A percentile compares a stretch with the other conserved stretches of the same genome.
Conservation (phyloP, 1,140 invertebrate species). For the Hestina assimilis region DNA sequence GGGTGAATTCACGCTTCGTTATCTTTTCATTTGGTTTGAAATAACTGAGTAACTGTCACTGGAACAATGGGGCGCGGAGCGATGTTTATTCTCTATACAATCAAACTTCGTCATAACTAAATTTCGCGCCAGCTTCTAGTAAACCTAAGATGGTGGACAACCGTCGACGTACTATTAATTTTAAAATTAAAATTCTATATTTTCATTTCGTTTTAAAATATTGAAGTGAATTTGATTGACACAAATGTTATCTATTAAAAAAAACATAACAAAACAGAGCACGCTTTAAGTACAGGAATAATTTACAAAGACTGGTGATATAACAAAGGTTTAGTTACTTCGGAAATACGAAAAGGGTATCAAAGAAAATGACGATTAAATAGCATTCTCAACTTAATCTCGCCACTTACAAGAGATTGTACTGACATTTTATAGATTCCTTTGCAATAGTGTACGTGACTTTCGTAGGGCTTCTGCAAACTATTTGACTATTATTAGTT, state of each 20-base stretch:
- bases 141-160: slow-evolving; percentile 22
- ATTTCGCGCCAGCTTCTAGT: slow-evolving; percentile 21
- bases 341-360: slow-evolving; percentile 23
- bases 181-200: slow-evolving; percentile 2
- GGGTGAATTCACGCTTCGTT: slow-evolving; percentile 32
- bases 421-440: slow-evolving; percentile 36
- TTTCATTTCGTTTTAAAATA: no score
- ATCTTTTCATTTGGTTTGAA: slow-evolving; percentile 34
- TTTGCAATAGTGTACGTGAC: slow-evolving; percentile 19
- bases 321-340: slow-evolving; percentile 31
- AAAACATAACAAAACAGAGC: no score
- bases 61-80: slow-evolving; percentile 22
- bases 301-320: background rate
- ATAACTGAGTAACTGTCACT: slow-evolving; percentile 27
- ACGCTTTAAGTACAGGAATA: no score
- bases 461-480: no score
- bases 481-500: no score
- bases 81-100: slow-evolving; percentile 30
- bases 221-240: no score
- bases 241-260: no score
- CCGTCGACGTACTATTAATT: background rate
- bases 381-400: slow-evolving; percentile 32
- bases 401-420: slow-evolving; percentile 33
- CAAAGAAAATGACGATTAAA: slow-evolving; percentile 32
- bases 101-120: slow-evolving; percentile 28